Conservation (phyloP, 2,797 vertebrate species). For the Myripristis jacobus region DNA sequence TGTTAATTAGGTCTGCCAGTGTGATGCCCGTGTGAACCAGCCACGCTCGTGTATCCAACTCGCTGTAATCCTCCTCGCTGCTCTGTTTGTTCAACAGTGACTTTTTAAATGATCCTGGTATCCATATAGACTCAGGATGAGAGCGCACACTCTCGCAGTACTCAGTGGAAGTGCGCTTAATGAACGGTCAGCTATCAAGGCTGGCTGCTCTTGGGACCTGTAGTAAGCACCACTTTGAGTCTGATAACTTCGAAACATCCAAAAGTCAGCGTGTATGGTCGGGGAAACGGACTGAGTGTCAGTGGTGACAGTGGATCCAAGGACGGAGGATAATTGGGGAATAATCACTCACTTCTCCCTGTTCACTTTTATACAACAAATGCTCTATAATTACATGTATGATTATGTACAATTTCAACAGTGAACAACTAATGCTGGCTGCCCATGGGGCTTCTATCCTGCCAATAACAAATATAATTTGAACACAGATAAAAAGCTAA, state of each 20-base stretch:
- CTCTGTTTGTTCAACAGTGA: constrained; percentile 16
- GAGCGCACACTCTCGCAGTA: background rate
- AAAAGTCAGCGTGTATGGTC: too few species aligned
- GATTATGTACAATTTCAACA: too few species aligned
- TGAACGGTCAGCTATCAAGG: background rate
- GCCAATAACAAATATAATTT: too few species aligned
- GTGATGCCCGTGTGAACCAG: constrained; percentile 40
- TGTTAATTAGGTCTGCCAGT: constrained; percentile 62
- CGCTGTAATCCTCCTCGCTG: constrained; percentile 7
- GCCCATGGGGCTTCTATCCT: too few species aligned
- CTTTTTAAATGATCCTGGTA: background rate
- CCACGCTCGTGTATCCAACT: constrained; percentile 22
- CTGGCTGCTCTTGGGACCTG: too few species aligned
- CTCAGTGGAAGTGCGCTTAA: background rate
- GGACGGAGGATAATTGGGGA: background rate
- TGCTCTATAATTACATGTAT: too few species aligned
- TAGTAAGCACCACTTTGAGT: background rate
- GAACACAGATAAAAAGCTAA: too few species aligned
- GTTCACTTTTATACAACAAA: too few species aligned
- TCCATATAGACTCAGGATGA: too few species aligned
- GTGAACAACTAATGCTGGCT: too few species aligned
- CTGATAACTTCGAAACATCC: background rate
- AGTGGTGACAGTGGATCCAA: background rate
- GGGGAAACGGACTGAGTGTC: background rate
- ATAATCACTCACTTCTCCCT: background rate